Evolutionary conservation across 1,140 invertebrate genomes (phyloP).

Genomic region (Drosophila sucinea): DNA sequence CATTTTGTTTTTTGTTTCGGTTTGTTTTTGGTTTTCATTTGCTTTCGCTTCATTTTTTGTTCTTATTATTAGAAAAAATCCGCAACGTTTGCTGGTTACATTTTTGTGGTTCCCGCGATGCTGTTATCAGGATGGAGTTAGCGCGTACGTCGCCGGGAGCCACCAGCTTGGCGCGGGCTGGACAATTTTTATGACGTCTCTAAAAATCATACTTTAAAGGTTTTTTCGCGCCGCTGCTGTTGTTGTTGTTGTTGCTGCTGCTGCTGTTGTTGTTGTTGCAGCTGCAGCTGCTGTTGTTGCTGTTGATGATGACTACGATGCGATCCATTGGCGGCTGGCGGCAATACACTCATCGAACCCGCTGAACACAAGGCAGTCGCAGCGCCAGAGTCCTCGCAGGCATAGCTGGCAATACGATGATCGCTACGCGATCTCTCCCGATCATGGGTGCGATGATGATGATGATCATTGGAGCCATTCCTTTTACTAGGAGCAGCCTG

Average conservation of each 20-base stretch:
- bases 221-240: slow-evolving; percentile 81
- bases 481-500: slow-evolving; percentile 66
- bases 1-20: slow-evolving; percentile 4
- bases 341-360: slow-evolving; percentile 66
- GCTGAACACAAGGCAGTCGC: slow-evolving; percentile 48
- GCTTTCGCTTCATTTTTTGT: slow-evolving; percentile 1
- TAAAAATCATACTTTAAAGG: slow-evolving; percentile 83
- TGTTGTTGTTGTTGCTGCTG: slow-evolving; percentile 68
- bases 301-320: slow-evolving; percentile 38
- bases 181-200: slow-evolving; percentile 83
- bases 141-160: slow-evolving; percentile 63
- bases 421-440: slow-evolving; percentile 75
- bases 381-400: slow-evolving; percentile 57
- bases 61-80: slow-evolving; percentile 66
- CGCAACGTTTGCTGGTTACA: slow-evolving; percentile 56
- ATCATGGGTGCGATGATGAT: slow-evolving; percentile 71
- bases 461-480: slow-evolving; percentile 49
- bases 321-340: slow-evolving; percentile 46
- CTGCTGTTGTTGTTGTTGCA: slow-evolving; percentile 46
- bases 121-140: slow-evolving; percentile 18
- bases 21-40: slow-evolving; percentile 24
- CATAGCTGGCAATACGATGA: slow-evolving; percentile 77
- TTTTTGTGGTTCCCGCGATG: background rate
- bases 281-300: slow-evolving; percentile 45
- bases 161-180: slow-evolving; percentile 65